These are phyloP conservation scores for Tragulus kanchil DNA, from an alignment of 2,113 vertebrate genomes.

Conservation along the genomic window DNA sequence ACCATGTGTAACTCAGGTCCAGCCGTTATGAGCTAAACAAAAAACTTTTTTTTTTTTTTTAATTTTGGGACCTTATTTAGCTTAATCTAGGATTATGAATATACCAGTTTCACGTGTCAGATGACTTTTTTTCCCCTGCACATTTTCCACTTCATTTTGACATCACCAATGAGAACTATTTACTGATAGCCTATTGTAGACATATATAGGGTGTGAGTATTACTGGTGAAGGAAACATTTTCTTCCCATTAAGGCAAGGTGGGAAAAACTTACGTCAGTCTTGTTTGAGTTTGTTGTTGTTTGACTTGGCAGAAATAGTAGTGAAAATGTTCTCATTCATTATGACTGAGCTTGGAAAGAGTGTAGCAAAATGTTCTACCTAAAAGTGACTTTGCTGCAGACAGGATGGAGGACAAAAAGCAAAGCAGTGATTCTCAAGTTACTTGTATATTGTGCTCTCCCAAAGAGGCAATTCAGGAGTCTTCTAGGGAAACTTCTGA, in stretches of 20 bases:
- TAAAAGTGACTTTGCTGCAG: neutral
- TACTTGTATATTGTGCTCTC: neutral
- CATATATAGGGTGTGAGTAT: neutral
- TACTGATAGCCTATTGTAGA: neutral
- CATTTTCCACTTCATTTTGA: constrained; percentile 31
- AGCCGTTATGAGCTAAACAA: neutral
- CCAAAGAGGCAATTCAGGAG: neutral
- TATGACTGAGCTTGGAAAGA: neutral
- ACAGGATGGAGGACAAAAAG: neutral
- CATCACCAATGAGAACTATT: neutral
- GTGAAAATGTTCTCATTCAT: neutral
- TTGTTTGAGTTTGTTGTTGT: neutral
- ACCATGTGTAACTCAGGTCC: neutral
- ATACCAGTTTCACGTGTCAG: neutral
- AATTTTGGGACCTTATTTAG: neutral
- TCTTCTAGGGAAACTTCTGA: neutral
- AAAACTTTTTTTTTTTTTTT: neutral
- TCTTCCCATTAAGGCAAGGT: neutral
- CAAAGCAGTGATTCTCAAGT: neutral
- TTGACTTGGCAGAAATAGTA: neutral
- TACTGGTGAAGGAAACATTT: neutral
- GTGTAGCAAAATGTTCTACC: neutral
- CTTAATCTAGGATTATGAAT: neutral
- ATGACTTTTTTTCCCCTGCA: neutral
- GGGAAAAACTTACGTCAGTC: neutral